These are phyloP conservation scores for Psilopsiagon aurifrons DNA, from an alignment of 2,113 vertebrate species.

Conservation along the genomic window DNA sequence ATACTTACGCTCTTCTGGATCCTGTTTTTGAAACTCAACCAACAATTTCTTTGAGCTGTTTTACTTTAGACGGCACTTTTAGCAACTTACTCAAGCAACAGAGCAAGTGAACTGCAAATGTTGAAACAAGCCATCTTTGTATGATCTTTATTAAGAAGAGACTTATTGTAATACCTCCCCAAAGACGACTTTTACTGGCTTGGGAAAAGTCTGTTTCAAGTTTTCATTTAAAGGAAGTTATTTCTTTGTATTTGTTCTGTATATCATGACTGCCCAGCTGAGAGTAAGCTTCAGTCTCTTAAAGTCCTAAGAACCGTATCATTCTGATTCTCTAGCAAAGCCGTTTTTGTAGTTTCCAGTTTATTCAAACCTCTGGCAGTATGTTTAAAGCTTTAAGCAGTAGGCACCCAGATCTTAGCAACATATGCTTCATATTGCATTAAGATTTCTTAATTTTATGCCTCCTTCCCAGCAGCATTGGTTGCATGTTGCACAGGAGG, in stretches of 20 bases:
- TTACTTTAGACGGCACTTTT: not conserved
- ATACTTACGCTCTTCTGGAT: not conserved
- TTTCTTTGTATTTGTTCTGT: not conserved
- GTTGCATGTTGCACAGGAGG: not conserved
- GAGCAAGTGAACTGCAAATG: not conserved
- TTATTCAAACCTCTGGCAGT: not conserved
- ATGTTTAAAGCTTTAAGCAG: not conserved
- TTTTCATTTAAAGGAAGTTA: not conserved
- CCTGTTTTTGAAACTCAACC: not conserved
- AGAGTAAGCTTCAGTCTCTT: not conserved
- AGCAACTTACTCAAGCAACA: not conserved
- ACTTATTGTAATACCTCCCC: not conserved
- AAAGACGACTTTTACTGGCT: not conserved
- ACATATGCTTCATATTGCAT: not conserved
- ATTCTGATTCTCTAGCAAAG: not conserved
- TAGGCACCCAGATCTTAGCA: not conserved
- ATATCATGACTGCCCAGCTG: not conserved
- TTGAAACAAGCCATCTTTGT: not conserved
- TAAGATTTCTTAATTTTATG: not conserved
- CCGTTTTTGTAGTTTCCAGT: not conserved
- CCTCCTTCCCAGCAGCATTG: not conserved
- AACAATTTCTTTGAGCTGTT: not conserved
- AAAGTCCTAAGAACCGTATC: not conserved
- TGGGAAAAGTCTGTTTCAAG: not conserved
- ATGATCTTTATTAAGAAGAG: not conserved